A percentile compares a stretch with the other conserved stretches of the same genome.
These are phyloP conservation scores for Paguma larvata DNA, from an alignment of 2,797 vertebrate genomes.

Conservation along the genomic window DNA sequence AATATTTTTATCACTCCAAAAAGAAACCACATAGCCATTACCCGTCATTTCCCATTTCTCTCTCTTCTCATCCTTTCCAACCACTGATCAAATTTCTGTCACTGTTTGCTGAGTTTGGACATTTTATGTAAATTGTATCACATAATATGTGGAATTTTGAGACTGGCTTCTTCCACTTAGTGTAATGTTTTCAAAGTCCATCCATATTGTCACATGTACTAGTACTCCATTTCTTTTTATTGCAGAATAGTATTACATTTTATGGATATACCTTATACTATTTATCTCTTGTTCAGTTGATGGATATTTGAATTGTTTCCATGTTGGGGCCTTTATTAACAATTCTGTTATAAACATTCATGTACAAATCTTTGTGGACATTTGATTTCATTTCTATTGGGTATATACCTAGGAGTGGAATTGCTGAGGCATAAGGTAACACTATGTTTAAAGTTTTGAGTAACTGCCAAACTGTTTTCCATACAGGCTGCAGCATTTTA, in stretches of 20 bases:
- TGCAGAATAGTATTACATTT: background rate
- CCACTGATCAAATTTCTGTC: background rate
- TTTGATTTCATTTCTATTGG: background rate
- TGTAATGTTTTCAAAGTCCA: background rate
- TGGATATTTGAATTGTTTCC: background rate
- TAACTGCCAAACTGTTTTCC: background rate
- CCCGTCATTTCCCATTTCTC: background rate
- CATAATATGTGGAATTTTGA: constrained; percentile 5
- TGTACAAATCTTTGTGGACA: background rate
- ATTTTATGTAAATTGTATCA: constrained; percentile 23
- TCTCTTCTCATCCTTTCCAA: background rate
- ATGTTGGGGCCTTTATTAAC: background rate
- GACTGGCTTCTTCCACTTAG: background rate
- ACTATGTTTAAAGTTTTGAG: background rate
- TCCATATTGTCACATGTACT: background rate
- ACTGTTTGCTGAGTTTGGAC: background rate
- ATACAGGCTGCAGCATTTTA: background rate
- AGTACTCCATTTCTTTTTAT: background rate
- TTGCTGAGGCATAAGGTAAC: background rate
- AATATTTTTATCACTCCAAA: background rate
- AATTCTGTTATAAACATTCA: background rate
- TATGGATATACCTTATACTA: background rate
- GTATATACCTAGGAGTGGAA: background rate
- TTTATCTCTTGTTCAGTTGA: background rate
- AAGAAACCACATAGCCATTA: background rate